Evolutionary conservation across 1,140 invertebrate genomes (phyloP).

Genomic region (Zophobas atratus): DNA sequence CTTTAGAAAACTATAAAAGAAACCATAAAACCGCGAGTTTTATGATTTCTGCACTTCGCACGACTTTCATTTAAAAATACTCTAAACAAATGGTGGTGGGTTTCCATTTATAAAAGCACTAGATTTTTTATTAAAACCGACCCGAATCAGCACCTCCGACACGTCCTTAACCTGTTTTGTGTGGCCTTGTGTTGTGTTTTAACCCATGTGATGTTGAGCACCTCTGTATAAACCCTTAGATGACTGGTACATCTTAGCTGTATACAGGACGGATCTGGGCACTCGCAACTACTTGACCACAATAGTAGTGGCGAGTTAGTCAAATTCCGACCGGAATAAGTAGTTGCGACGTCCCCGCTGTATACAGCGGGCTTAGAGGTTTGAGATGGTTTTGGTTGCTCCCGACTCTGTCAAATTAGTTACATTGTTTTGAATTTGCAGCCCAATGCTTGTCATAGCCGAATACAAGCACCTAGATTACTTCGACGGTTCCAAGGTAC

Average conservation of each 20-base stretch:
- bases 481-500: slow-evolving; percentile 71
- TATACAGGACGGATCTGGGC: slow-evolving; percentile 11
- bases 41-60: neutral
- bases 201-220: slow-evolving; percentile 37
- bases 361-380: slow-evolving; percentile 41
- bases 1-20: slow-evolving; percentile 3
- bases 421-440: slow-evolving; percentile 65
- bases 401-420: slow-evolving; percentile 8
- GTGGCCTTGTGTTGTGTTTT: slow-evolving; percentile 38
- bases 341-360: neutral
- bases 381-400: slow-evolving; percentile 20
- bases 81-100: slow-evolving; percentile 20
- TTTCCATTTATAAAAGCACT: neutral
- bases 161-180: slow-evolving; percentile 29
- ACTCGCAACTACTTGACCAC: neutral
- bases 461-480: slow-evolving; percentile 73
- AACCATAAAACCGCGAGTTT: slow-evolving; percentile 9
- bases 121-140: neutral
- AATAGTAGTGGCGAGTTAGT: too few relatives aligned
- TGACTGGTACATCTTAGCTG: slow-evolving; percentile 41
- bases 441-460: slow-evolving; percentile 77
- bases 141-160: slow-evolving; percentile 6
- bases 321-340: too few relatives aligned
- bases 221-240: slow-evolving; percentile 41
- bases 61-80: slow-evolving; percentile 13